Evolutionary conservation across 2,113 vertebrate species (phyloP), one percentile per base, ranked within the genome.

Genomic region (Solenodon paradoxus): DNA sequence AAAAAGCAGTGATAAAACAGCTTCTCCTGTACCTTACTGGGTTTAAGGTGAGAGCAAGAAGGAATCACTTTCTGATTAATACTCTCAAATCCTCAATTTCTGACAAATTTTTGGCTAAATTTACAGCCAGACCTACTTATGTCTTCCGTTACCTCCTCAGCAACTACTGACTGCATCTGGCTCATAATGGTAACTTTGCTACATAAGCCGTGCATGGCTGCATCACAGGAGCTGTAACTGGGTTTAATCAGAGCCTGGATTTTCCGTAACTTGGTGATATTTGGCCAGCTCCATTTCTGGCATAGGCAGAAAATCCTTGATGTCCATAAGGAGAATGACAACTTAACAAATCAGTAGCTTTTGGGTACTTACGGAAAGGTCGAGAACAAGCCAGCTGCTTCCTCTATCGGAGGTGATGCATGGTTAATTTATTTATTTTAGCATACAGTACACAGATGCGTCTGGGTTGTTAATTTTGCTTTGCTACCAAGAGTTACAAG

Each of bases 391-490:
- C 96, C 97, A 98, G 97, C 95, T 98, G 97, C 93, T 98, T 96
- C 88, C 96, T 97, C 97, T 96, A 96, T 9, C 96, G 97, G 89
- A 96, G 96, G 79, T 93, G 96, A 97, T 86, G 96, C 95, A 69
- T 35, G 92, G 98, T 97, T 98, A 98, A 98, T 97, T 77, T 96
- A 95, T 97, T 98, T 98, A 96, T 97, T 98, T 98, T 96, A 97
- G 86, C 86, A 93, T 75, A 94, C 71, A 94, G 95, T 86, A 68
- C 12, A 77, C 96, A 97, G 87, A 96, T 87, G 94, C 24, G 47
- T 74, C 95, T 94, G 90, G 64, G 96, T 80, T 98, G 94, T 97
- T 97, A 95, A 97, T 95, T 96, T 96, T 94, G 96, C 96, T 98
- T 90, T 97, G 97, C 97, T 98, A 98, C 95, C 82, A 94, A 95